Evolutionary conservation across 1,140 invertebrate genomes (phyloP).

Genomic region (Drosophila sucinea): DNA sequence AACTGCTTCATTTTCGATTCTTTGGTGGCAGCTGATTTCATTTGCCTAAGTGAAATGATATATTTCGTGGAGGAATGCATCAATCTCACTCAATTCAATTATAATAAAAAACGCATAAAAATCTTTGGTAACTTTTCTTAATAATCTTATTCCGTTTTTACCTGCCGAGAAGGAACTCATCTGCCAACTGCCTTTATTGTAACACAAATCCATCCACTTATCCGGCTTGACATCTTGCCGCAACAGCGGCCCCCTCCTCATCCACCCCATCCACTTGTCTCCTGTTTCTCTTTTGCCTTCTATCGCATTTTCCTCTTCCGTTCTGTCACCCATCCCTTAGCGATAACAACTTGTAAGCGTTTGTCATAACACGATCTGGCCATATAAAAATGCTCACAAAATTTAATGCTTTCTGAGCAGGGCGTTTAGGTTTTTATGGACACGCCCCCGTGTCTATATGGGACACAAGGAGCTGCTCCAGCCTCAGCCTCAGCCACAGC

Average conservation of each 20-base stretch:
- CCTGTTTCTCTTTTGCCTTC: background rate
- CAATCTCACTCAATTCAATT: conserved; percentile 12
- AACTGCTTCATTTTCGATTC: no score
- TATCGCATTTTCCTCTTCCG: background rate
- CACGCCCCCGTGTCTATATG: conserved; percentile 10
- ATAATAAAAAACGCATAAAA: conserved; percentile 7
- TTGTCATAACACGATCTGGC: conserved; percentile 69
- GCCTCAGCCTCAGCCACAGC: no score
- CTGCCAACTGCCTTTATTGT: conserved; percentile 9
- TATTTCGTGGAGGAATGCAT: background rate
- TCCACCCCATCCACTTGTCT: conserved; percentile 34
- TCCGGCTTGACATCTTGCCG: conserved; percentile 7
- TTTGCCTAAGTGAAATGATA: conserved; percentile 6
- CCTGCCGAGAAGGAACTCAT: conserved; percentile 3
- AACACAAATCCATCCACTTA: conserved; percentile 45
- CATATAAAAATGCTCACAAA: conserved; percentile 71
- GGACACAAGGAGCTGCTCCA: conserved; percentile 14
- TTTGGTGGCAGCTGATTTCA: background rate
- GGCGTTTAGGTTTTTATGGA: conserved; percentile 68
- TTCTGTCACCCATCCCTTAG: background rate
- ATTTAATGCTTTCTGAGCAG: conserved; percentile 59
- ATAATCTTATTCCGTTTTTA: background rate
- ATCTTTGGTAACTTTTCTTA: conserved; percentile 4
- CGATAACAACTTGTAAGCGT: conserved; percentile 70
- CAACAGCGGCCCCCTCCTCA: background rate